phyloP scores from a whole-genome alignment of 2,797 vertebrate genomes.

The Percopsis omiscomaycus region DNA sequence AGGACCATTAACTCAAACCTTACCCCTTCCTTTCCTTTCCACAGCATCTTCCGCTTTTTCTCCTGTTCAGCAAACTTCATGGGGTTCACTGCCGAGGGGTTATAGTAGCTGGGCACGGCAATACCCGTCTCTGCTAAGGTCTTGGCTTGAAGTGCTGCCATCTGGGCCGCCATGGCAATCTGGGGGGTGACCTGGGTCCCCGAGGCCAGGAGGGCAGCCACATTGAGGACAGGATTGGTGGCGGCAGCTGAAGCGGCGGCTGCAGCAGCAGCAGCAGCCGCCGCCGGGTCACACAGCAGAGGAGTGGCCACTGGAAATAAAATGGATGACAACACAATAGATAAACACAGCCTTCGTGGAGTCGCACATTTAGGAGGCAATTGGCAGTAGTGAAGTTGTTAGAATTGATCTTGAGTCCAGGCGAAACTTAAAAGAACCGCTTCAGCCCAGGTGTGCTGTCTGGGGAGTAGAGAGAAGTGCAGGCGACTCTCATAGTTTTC shows the following conservation, averaged over 20 bases:
- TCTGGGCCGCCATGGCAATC: slow-evolving; percentile 98
- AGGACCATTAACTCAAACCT: slow-evolving; percentile 21
- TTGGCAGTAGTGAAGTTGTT: too few relatives aligned
- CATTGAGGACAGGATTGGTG: slow-evolving; percentile 88
- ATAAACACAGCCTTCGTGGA: neutral
- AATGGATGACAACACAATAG: slow-evolving; percentile 1
- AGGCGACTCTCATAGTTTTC: neutral
- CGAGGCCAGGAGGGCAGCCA: slow-evolving; percentile 93
- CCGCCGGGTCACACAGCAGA: slow-evolving; percentile 64
- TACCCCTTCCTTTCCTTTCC: slow-evolving; percentile 98
- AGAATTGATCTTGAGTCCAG: too few relatives aligned
- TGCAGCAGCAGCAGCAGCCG: slow-evolving; percentile 68
- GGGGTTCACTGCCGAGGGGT: slow-evolving; percentile 96
- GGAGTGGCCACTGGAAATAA: slow-evolving; percentile 59
- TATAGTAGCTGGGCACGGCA: slow-evolving; percentile 97
- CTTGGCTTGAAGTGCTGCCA: slow-evolving; percentile 97
- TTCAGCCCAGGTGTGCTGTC: too few relatives aligned
- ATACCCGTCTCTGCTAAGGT: slow-evolving; percentile 97
- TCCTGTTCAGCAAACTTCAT: slow-evolving; percentile 98
- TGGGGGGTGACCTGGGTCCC: slow-evolving; percentile 98
- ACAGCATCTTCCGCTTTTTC: slow-evolving; percentile 96
- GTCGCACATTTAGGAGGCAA: too few relatives aligned
- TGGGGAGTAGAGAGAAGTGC: neutral
- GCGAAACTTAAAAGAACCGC: too few relatives aligned
- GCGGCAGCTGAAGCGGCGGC: slow-evolving; percentile 72